Conservation (phyloP, 2,888 invertebrate species). For the Aleiodes alternator region DNA sequence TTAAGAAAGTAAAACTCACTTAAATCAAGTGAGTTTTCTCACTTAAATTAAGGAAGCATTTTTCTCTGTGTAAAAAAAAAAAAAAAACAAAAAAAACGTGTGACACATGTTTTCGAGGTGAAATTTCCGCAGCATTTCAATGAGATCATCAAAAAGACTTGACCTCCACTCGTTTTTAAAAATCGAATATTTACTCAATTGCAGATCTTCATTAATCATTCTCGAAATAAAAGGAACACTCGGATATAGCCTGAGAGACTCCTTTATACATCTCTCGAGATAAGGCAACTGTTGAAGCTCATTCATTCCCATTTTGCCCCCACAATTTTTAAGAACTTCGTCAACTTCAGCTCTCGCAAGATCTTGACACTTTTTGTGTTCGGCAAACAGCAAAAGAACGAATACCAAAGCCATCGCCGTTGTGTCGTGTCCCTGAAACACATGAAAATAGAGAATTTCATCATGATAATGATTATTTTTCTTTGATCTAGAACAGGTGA, state of each 20-base stretch:
- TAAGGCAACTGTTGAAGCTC: constrained; percentile 81
- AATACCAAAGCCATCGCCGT: constrained; percentile 52
- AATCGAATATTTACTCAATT: constrained; percentile 50
- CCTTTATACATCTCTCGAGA: constrained; percentile 83
- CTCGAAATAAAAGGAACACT: constrained; percentile 82
- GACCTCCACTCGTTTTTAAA: background rate
- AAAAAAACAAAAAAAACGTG: too few relatives aligned
- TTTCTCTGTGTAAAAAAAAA: too few relatives aligned
- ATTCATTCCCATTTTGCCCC: constrained; percentile 76
- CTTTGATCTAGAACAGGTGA: too few relatives aligned
- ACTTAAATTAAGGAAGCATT: too few relatives aligned
- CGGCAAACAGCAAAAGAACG: constrained; percentile 52
- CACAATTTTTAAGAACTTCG: constrained; percentile 76
- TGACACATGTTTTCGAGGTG: too few relatives aligned
- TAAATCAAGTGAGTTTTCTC: background rate
- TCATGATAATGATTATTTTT: background rate
- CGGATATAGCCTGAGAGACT: constrained; percentile 81
- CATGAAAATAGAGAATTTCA: background rate
- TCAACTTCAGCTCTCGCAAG: constrained; percentile 59
- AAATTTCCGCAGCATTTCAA: too few relatives aligned
- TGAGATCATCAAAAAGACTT: too few relatives aligned
- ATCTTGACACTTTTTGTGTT: constrained; percentile 53
- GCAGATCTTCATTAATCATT: constrained; percentile 77
- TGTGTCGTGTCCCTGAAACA: constrained; percentile 54
- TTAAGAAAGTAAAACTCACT: too few relatives aligned